Base-by-base conservation (phyloP, 2,113 vertebrate genomes). In the Cebus imitator region DNA sequence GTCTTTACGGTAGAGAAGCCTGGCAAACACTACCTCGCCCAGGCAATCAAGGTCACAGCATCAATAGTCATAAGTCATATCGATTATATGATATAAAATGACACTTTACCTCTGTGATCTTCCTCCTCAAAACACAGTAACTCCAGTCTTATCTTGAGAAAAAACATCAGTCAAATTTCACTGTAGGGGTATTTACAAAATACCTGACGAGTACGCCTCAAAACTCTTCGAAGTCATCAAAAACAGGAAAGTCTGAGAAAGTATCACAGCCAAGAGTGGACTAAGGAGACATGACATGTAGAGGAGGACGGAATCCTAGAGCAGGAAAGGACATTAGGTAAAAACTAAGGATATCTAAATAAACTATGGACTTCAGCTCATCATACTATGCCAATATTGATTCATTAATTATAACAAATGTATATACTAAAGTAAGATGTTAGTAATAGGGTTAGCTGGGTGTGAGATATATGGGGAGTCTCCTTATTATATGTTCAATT, bases 171-270 rank as follows among this genome's bases (percentile, higher is more conserved):
- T 20, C 64, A 45, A 58, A 72, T 17, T 43, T 43, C 43, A 45
- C 45, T 20, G 2, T 58, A n/a, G 52, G 37, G 52, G 11, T 5
- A 27, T 27, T 64, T 55, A 57, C 3, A 16, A 66, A 55, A 40
- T 23, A 57, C 37, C 37, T 30, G 37, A 18, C 66, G 25, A n/a
- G n/a, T 55, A 43, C 37, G 45, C 14, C 68, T 72, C 40, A 82
- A 72, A 72, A 9, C 48, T 82, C 70, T 64, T 27, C 23, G 45
- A 70, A 55, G 58, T 68, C 80, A 57, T 48, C 23, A 57, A 48
- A 90, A 68, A 84, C 80, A 78, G 70, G 70, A 84, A 84, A 66
- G 58, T 78, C 80, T 85, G 45, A 84, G 70, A 95, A 78, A 50
- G 14, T 30, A 3, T 90, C 57, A 37, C 0, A 70, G 48, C 23